Evolutionary conservation across 2,113 vertebrate species (phyloP), one percentile per base, ranked within the genome.

Genomic region (Coracopsis vasa): DNA sequence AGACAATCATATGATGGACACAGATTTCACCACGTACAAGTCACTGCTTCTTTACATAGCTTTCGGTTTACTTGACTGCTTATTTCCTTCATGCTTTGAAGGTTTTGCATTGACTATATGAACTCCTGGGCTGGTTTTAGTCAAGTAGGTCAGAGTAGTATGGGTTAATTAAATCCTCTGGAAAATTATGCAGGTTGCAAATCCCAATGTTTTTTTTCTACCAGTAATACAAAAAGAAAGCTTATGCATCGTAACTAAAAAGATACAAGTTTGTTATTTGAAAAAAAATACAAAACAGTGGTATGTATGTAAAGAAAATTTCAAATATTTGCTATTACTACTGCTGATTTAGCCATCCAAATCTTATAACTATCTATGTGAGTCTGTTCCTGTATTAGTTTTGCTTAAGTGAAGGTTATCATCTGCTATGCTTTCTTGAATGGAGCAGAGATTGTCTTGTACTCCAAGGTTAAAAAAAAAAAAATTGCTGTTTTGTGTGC

Each of bases 401-500:
- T 86, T 95, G 9, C 9, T 66, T 75, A 80, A 47, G 10, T 64
- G 71, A 90, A 71, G 11, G 2, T 80, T 82, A 39, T 16, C 29
- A 69, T 56, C 45, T 89, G 41, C 27, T 71, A n/a, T 29, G 35
- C 3, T 53, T 91, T 42, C 64, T 71, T 74, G 37, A 81, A 58
- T 45, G 11, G 33, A 86, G 48, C 2, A 0, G 13, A 16, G 15
- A 53, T 74, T 85, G 17, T 23, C 29, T 35, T 81, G 16, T 61
- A 53, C 48, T 80, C 8, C 6, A 1, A 4, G 35, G 4, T 35
- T 2, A 0, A 3, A 23, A 54, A 25, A 21, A 44, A 44, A 44
- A 44, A 44, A 45, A 16, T 54, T 65, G 3, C 28, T 79, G 20
- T 1, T 13, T 56, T 66, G 7, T 17, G 23, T 62, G 37, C 11